Percentiles rank a stretch among this genome's conserved stretches.
phyloP scores from a whole-genome alignment of 1,140 invertebrate species.

The Oedothorax gibbosus region DNA sequence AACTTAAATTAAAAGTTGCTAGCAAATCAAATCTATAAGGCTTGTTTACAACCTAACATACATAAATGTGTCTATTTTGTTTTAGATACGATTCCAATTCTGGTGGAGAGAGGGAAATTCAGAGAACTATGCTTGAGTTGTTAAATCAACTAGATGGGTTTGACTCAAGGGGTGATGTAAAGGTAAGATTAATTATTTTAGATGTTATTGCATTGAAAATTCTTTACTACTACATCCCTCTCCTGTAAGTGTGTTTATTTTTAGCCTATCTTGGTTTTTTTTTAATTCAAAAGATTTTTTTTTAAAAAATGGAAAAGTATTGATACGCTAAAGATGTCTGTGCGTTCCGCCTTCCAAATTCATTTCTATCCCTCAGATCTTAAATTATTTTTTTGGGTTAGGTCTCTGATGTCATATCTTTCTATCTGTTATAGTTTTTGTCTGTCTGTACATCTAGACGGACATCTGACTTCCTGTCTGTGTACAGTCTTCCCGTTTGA shows the following conservation, averaged over 20 bases:
- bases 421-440: too few relatives aligned
- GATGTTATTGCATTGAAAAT: background rate
- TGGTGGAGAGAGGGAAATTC: conserved; percentile 99
- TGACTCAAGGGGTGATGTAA: conserved; percentile 95
- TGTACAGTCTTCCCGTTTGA: too few relatives aligned
- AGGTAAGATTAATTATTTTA: conserved; percentile 73
- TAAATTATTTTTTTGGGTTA: too few relatives aligned
- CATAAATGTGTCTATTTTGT: conserved; percentile 5
- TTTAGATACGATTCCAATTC: conserved; percentile 96
- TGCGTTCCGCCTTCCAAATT: too few relatives aligned
- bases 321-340: background rate
- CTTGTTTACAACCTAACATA: too few relatives aligned
- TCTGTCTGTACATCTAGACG: too few relatives aligned
- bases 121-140: conserved; percentile 99
- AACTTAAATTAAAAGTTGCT: too few relatives aligned
- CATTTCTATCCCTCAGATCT: too few relatives aligned
- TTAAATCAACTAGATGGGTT: conserved; percentile 99
- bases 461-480: too few relatives aligned
- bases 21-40: too few relatives aligned
- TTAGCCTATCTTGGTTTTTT: background rate
- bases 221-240: background rate
- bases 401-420: too few relatives aligned
- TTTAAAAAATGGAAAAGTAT: background rate
- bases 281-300: background rate
- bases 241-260: background rate